A percentile compares a stretch with the other conserved stretches of the same genome.
Conservation (phyloP, 1,140 invertebrate species). For the Eubasilissa regina region DNA sequence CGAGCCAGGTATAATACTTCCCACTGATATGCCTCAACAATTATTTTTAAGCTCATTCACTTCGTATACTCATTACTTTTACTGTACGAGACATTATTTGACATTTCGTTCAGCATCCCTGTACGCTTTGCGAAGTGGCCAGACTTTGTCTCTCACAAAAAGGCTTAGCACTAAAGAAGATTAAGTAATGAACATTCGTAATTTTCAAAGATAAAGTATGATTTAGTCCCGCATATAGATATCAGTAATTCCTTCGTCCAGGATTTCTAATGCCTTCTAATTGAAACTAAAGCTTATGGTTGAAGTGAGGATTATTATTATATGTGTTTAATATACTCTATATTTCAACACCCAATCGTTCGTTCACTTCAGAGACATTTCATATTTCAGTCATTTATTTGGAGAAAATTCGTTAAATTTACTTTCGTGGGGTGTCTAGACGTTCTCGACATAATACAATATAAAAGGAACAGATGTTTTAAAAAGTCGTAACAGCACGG, state of each 20-base stretch:
- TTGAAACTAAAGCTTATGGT: too few relatives aligned
- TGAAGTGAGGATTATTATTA: too few relatives aligned
- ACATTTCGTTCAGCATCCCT: background rate
- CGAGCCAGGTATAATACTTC: too few relatives aligned
- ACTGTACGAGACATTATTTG: background rate
- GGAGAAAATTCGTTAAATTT: too few relatives aligned
- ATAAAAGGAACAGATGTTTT: background rate
- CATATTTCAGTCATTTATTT: background rate
- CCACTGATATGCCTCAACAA: too few relatives aligned
- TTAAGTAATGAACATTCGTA: constrained; percentile 20
- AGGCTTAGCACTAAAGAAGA: constrained; percentile 24
- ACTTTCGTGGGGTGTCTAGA: background rate
- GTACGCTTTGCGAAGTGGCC: background rate
- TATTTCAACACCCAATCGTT: background rate
- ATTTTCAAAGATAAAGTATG: constrained; percentile 23
- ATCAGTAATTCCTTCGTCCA: too few relatives aligned
- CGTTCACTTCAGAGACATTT: background rate
- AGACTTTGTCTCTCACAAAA: background rate
- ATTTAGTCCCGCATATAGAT: background rate
- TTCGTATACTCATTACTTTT: background rate
- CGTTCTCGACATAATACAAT: background rate
- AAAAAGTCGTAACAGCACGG: too few relatives aligned
- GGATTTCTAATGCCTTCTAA: too few relatives aligned
- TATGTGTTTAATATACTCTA: too few relatives aligned
- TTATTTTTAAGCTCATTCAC: too few relatives aligned